Percentiles rank a stretch among this genome's conserved stretches.
phyloP scores from a whole-genome alignment of 2,797 vertebrate genomes.

The Vespertilio murinus region DNA sequence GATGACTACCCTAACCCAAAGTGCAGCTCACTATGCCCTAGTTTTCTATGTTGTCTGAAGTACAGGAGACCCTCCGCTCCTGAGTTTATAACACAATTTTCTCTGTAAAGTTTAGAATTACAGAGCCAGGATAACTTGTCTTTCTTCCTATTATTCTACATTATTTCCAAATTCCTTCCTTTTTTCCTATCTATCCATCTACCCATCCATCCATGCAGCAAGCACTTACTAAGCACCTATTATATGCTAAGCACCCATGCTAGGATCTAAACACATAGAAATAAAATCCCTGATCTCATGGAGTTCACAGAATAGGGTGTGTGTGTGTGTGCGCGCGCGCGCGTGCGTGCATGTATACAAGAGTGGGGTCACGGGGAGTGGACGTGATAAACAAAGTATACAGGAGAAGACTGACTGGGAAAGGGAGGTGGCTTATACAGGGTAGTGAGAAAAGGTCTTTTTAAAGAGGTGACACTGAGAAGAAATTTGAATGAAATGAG shows the following conservation, averaged over 20 bases:
- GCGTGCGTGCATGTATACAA: too few species aligned
- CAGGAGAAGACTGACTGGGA: background rate
- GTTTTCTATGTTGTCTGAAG: background rate
- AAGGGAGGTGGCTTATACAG: background rate
- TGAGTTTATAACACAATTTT: slow-evolving; percentile 8
- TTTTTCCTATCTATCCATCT: background rate
- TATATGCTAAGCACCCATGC: background rate
- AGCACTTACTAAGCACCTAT: background rate
- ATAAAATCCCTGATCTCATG: background rate
- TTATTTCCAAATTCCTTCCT: background rate
- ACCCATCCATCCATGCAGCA: background rate
- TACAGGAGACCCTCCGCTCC: background rate
- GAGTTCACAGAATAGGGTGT: background rate
- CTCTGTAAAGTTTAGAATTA: background rate
- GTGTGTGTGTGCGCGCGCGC: too few species aligned
- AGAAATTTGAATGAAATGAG: background rate
- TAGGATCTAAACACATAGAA: background rate
- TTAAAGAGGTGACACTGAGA: background rate
- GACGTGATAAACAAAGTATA: background rate
- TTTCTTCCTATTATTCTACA: background rate
- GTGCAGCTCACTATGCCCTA: background rate
- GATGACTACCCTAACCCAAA: background rate
- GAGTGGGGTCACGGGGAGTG: too few species aligned
- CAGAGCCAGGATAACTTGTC: background rate
- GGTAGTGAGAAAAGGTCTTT: background rate